Evolutionary conservation across 2,113 vertebrate genomes (phyloP).

Genomic region (Smithornis capensis): DNA sequence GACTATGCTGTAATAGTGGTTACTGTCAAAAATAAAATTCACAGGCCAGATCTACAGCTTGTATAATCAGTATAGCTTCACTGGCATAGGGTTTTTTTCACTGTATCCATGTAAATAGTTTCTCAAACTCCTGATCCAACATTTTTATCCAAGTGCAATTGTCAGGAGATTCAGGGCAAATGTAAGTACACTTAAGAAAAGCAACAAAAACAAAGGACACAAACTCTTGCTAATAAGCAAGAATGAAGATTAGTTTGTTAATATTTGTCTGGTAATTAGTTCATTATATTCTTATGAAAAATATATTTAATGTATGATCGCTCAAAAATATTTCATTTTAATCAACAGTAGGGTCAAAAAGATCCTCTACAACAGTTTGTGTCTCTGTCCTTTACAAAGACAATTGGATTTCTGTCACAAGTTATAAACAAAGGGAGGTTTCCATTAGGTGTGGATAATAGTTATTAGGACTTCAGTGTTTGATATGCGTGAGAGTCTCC

Average conservation of each 20-base stretch:
- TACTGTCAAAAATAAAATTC: slow-evolving; percentile 34
- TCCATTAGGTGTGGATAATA: background rate
- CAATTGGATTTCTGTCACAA: background rate
- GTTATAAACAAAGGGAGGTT: background rate
- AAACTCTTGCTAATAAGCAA: background rate
- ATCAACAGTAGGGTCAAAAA: background rate
- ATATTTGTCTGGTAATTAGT: background rate
- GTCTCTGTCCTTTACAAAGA: background rate
- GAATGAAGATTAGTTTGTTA: background rate
- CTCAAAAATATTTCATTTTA: background rate
- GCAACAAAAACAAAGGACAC: background rate
- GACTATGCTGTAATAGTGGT: background rate
- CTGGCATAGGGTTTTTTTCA: background rate
- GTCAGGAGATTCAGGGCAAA: background rate
- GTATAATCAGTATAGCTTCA: background rate
- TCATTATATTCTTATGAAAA: background rate
- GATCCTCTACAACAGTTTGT: background rate
- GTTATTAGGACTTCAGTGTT: background rate
- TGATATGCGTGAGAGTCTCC: background rate
- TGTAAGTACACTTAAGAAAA: background rate
- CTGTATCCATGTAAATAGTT: background rate
- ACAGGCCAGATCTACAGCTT: background rate
- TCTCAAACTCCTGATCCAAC: background rate
- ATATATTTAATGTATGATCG: background rate
- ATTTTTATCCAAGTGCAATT: background rate